These are phyloP conservation scores for Orussus abietinus DNA, from an alignment of 1,140 invertebrate genomes.

Conservation along the genomic window DNA sequence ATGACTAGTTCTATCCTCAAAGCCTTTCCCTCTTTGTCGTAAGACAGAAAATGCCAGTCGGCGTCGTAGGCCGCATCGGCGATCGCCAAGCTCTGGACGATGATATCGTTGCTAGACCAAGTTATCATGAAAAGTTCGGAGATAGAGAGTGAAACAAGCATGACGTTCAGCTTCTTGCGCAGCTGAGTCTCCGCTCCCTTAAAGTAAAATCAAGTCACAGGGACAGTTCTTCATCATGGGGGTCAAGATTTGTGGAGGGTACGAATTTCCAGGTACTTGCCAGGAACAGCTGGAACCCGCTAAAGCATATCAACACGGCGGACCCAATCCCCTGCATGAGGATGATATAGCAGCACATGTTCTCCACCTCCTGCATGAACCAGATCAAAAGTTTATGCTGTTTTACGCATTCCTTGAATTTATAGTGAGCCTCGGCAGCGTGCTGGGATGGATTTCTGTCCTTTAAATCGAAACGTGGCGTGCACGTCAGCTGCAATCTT, in stretches of 20 bases:
- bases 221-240: background rate
- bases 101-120: slow-evolving; percentile 29
- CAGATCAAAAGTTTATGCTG: slow-evolving; percentile 28
- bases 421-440: slow-evolving; percentile 7
- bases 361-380: slow-evolving; percentile 25
- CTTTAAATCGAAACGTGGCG: background rate
- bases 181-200: slow-evolving; percentile 10
- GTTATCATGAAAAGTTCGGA: slow-evolving; percentile 25
- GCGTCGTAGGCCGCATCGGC: slow-evolving; percentile 21
- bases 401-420: slow-evolving; percentile 24
- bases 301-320: slow-evolving; percentile 25
- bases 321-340: slow-evolving; percentile 24
- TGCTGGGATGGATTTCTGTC: background rate
- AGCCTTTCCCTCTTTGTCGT: slow-evolving; percentile 15
- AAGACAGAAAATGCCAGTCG: slow-evolving; percentile 21
- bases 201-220: slow-evolving; percentile 7
- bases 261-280: slow-evolving; percentile 14
- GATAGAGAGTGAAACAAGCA: slow-evolving; percentile 16
- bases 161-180: slow-evolving; percentile 13
- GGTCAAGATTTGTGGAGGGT: background rate
- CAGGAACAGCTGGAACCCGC: slow-evolving; percentile 27
- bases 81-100: slow-evolving; percentile 21
- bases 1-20: slow-evolving; percentile 19
- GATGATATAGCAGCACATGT: slow-evolving; percentile 24
- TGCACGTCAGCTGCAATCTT: slow-evolving; percentile 17